phyloP scores from a whole-genome alignment of 92 coral and sea anemone species.

The Siderastrea radians region DNA sequence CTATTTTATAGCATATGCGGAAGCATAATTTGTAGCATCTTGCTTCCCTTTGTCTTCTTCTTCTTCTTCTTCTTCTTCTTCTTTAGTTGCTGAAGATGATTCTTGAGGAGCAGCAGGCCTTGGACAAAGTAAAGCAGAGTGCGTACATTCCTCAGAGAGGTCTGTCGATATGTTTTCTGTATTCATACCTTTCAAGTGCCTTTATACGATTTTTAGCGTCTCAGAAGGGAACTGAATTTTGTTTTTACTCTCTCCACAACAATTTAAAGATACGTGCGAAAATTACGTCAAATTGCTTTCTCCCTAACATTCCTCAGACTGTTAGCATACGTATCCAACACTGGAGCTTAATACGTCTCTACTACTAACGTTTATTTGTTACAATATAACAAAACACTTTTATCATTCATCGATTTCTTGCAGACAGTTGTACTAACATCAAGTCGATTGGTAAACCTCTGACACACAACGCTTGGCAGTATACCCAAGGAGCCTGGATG shows the following conservation, averaged over 20 bases:
- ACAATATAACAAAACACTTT: too few species aligned
- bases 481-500: slow-evolving; percentile 57
- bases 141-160: slow-evolving; percentile 11
- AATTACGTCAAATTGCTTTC: too few species aligned
- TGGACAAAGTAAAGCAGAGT: slow-evolving; percentile 17
- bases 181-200: too few species aligned
- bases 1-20: background rate
- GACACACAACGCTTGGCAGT: slow-evolving; percentile 7
- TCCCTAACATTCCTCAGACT: too few species aligned
- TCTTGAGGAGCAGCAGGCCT: background rate
- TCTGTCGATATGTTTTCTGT: background rate
- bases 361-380: too few species aligned
- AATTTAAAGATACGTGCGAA: too few species aligned
- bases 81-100: slow-evolving; percentile 19
- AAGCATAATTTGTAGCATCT: background rate
- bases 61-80: background rate
- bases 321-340: too few species aligned
- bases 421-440: slow-evolving; percentile 35
- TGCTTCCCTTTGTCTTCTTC: background rate
- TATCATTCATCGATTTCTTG: background rate
- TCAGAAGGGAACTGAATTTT: too few species aligned
- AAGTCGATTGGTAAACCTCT: slow-evolving; percentile 48
- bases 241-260: too few species aligned
- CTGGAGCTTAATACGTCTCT: too few species aligned
- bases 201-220: too few species aligned